Base-by-base conservation (phyloP, 2,113 vertebrate genomes). In the Sylvietta virens region DNA sequence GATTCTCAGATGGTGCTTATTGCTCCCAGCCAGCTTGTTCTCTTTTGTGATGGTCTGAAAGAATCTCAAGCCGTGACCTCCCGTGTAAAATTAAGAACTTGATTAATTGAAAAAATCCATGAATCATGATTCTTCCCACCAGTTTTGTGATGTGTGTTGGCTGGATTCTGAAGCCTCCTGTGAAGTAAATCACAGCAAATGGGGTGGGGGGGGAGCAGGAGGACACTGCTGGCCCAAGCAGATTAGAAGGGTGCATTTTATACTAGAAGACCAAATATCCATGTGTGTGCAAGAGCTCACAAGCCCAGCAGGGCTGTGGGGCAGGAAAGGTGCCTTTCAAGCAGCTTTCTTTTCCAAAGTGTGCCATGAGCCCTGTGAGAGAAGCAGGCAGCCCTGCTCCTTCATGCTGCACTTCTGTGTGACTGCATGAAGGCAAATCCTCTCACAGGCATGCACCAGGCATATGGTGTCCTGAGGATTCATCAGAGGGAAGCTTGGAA, bases 21-120 rank as follows among this genome's bases (percentile, higher is more conserved):
- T 94, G 67, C 80, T 94, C 53, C 65, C 61, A 94, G 80, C 15
- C 88, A 92, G 48, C 53, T 88, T 90, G 51, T 67, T 92, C 86
- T 81, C 56, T 88, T 93, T 71, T 53, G 54, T 86, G 65, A 90
- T 50, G 40, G 40, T 56, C 85, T 93, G 88, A 90, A 94, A 86
- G n/a, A 48, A 60, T 72, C 91, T 88, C 51, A 88, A 90, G 72
- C 71, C 33, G 8, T 26, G 48, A 96, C 33, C 65, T 78, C 45
- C 10, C 7, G 35, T 47, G 47, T 90, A 83, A 86, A 96, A 90
- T 78, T 60, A 95, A 88, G 76, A 92, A 66, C 53, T 64, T 71
- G 69, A 76, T 87, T 90, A 93, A 74, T 61, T 62, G 40, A 54
- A 90, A 79, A 88, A 88, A 81, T 74, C 53, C 53, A 73, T 20